Base-by-base conservation (phyloP, 2,888 invertebrate genomes). In the Drosophila tanythrix region DNA sequence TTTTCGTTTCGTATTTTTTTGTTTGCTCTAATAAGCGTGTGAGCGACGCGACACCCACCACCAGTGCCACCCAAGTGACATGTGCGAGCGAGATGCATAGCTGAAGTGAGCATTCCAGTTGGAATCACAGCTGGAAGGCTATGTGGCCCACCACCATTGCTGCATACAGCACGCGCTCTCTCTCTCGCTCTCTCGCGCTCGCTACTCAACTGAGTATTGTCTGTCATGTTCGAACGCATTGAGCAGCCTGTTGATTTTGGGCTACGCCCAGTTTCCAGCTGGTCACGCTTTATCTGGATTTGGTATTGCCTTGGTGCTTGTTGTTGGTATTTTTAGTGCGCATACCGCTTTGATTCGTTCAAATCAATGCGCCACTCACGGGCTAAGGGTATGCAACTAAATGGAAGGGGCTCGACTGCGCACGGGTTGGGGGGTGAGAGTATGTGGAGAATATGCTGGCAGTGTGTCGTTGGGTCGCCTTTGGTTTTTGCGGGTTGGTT, bases 311-410 rank as follows among this genome's bases (percentile, higher is more conserved):
- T 48, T 77, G 76, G 74, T 86, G 69, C 75, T 82, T 90, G 89
- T 87, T 88, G 89, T 88, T 90, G 88, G 90, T 88, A 89, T 90
- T 90, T 90, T 90, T 89, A 88, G 90, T 90, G 90, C 88, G 90
- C 87, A 82, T 88, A 90, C 88, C 88, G 90, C 90, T 88, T 90
- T 89, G 90, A 88, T 90, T 90, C 90, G 90, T 89, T 88, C 83
- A 88, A 87, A 88, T 90, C 88, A 90, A 90, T 88, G 90, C 90
- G 82, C 70, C 79, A 73, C 74, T 74, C 77, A 73, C 72, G 71
- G 71, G 67, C 65, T 68, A 75, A 52, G 87, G 79, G 76, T 58
- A 64, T 72, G 74, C 66, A 71, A 29, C 68, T 70, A 57, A 40
- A 29, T 29, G 43, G 46, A 46, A 46, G 46, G 46, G 46, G 46